These are phyloP conservation scores for Zosterops pallidus DNA, from an alignment of 2,113 vertebrate species.

Conservation along the genomic window DNA sequence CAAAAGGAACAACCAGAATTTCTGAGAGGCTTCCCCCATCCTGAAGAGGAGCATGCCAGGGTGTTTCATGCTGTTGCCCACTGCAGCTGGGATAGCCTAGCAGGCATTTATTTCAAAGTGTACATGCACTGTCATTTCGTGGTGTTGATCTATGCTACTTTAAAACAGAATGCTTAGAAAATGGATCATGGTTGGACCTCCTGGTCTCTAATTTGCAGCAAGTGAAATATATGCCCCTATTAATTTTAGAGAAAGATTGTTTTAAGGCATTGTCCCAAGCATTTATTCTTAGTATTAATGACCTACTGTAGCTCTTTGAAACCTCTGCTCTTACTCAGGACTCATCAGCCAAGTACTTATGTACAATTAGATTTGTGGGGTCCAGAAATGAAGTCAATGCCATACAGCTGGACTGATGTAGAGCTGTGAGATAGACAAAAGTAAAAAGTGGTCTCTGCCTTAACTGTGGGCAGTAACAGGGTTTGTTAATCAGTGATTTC, in stretches of 20 bases:
- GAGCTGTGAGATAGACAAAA: background rate
- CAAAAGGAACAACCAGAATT: background rate
- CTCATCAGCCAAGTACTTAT: background rate
- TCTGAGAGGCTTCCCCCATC: background rate
- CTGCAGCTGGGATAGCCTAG: background rate
- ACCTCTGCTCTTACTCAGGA: background rate
- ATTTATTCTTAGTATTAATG: background rate
- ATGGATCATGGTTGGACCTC: background rate
- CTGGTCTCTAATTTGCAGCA: background rate
- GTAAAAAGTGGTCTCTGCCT: background rate
- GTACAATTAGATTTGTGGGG: background rate
- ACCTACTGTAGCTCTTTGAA: background rate
- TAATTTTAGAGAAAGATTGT: background rate
- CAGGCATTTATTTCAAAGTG: background rate
- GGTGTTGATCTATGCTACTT: background rate
- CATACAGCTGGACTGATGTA: background rate
- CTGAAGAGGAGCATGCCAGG: background rate
- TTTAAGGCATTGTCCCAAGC: background rate
- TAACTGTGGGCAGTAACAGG: background rate
- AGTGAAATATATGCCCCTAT: background rate
- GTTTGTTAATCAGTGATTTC: background rate
- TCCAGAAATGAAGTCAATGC: background rate
- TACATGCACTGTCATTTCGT: background rate
- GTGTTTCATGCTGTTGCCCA: background rate
- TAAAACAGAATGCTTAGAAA: background rate